A percentile compares a stretch with the other conserved stretches of the same genome.
Conservation (phyloP, 2,797 vertebrate genomes). For the Chelmon rostratus region DNA sequence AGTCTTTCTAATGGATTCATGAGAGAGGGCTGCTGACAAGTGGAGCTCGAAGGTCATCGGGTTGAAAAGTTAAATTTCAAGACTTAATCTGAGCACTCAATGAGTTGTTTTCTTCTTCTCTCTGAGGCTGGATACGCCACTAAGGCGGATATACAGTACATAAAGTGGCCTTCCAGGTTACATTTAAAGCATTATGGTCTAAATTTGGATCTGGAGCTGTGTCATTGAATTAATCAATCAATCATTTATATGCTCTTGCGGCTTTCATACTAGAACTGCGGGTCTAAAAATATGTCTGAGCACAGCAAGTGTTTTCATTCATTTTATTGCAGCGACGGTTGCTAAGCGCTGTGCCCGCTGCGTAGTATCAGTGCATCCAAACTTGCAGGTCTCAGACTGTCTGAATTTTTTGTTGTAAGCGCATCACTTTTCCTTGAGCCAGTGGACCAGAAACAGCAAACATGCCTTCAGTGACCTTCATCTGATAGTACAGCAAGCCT, state of each 20-base stretch:
- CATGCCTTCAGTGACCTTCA: slow-evolving; percentile 2
- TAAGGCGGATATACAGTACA: neutral
- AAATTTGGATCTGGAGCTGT: slow-evolving; percentile 18
- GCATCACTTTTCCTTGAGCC: slow-evolving; percentile 5
- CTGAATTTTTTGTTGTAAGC: neutral
- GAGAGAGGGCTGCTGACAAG: slow-evolving; percentile 30
- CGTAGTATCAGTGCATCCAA: slow-evolving; percentile 1
- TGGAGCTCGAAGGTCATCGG: slow-evolving; percentile 34
- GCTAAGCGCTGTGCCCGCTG: neutral
- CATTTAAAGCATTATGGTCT: neutral
- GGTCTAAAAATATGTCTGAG: neutral
- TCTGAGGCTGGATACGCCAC: neutral
- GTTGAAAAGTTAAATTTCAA: slow-evolving; percentile 34
- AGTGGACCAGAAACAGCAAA: slow-evolving; percentile 30
- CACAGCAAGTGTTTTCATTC: neutral
- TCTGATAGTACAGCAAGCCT: slow-evolving; percentile 6
- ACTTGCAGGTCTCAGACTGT: slow-evolving; percentile 15
- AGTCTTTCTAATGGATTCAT: slow-evolving; percentile 35
- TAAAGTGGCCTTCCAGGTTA: neutral
- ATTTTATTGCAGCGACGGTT: slow-evolving; percentile 9
- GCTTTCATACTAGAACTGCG: neutral
- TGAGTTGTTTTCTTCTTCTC: slow-evolving; percentile 7
- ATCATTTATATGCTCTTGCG: neutral
- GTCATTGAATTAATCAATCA: neutral
- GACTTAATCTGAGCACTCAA: slow-evolving; percentile 19